Evolutionary conservation across 2,888 invertebrate species (phyloP).

Genomic region (Hedya salicella): DNA sequence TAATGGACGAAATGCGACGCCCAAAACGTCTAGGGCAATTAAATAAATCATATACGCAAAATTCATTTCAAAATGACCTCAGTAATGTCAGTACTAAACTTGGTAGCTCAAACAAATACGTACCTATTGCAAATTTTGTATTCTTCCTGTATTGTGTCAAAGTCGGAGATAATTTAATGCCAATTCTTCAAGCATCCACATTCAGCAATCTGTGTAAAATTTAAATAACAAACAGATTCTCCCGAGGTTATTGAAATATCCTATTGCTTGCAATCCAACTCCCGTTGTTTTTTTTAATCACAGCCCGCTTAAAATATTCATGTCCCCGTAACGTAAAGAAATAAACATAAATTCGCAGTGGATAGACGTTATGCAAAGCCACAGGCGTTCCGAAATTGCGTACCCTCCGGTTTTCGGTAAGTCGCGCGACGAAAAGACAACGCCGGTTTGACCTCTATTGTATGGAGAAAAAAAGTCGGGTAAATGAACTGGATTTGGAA

Average conservation of each 20-base stretch:
- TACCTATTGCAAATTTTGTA: too few species aligned
- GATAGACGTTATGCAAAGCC: conserved; percentile 43
- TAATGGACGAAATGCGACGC: too few species aligned
- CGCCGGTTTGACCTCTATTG: conserved; percentile 46
- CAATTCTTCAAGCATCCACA: background rate
- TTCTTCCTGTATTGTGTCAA: too few species aligned
- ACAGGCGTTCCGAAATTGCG: conserved; percentile 47
- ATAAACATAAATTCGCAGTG: conserved; percentile 44
- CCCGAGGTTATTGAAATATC: conserved; percentile 33
- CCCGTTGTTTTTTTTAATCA: conserved; percentile 37
- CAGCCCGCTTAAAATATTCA: conserved; percentile 43
- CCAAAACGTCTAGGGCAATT: too few species aligned
- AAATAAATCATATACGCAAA: too few species aligned
- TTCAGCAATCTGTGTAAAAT: conserved; percentile 14
- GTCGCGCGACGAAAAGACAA: conserved; percentile 47
- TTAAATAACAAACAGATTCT: conserved; percentile 24
- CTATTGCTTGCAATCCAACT: conserved; percentile 28
- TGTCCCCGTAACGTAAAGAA: conserved; percentile 41
- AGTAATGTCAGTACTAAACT: too few species aligned
- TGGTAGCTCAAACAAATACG: too few species aligned
- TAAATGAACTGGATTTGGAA: conserved; percentile 56
- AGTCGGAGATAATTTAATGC: background rate
- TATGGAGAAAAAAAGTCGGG: conserved; percentile 51
- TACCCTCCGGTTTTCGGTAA: conserved; percentile 45
- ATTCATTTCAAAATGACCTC: too few species aligned